These are phyloP conservation scores for Bos javanicus DNA, from an alignment of 2,113 vertebrate species.

Conservation along the genomic window DNA sequence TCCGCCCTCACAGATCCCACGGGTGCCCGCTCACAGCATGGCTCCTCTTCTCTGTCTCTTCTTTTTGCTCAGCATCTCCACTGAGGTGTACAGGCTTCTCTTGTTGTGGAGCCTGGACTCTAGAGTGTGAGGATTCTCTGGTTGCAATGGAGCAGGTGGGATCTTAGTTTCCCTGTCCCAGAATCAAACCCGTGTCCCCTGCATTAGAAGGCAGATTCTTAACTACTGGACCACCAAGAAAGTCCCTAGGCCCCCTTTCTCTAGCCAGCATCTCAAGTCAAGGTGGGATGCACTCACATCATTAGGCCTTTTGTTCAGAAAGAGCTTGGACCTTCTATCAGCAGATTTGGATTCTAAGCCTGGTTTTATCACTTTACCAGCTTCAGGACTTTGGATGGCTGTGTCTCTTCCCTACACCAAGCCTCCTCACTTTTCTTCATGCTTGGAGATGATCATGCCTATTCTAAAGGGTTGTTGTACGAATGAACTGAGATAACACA, in stretches of 20 bases:
- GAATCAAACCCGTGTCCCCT: background rate
- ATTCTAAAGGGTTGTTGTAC: background rate
- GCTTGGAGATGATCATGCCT: background rate
- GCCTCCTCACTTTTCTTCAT: background rate
- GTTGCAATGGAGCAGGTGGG: background rate
- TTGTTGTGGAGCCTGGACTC: background rate
- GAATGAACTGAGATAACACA: background rate
- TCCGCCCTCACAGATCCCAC: background rate
- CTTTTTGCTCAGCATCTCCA: rapidly evolving
- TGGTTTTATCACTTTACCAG: background rate
- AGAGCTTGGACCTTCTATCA: background rate
- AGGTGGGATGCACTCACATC: background rate
- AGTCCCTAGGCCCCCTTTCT: background rate
- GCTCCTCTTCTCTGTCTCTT: background rate
- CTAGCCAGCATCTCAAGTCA: background rate
- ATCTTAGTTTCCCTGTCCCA: background rate
- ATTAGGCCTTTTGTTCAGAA: background rate
- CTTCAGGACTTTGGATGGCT: background rate
- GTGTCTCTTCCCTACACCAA: background rate
- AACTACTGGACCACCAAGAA: background rate
- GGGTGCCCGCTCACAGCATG: background rate
- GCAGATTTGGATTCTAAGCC: background rate
- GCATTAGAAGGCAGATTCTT: background rate
- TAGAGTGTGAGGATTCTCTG: background rate
- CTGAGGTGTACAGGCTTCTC: background rate